Conservation (phyloP, 2,888 invertebrate species). For the Ectemnius lituratus region DNA sequence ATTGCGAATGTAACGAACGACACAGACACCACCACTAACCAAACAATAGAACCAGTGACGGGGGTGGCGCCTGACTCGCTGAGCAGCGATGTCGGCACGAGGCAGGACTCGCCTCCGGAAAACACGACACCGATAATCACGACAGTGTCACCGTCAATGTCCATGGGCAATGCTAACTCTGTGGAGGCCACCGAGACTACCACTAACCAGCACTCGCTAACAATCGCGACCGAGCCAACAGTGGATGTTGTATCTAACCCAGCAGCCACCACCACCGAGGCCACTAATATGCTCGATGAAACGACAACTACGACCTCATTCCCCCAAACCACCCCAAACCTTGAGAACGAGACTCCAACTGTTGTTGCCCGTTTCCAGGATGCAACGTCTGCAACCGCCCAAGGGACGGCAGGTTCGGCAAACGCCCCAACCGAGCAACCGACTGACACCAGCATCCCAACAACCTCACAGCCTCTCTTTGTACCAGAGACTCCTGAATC, state of each 20-base stretch:
- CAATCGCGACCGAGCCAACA: constrained; percentile 36
- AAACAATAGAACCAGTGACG: constrained; percentile 17
- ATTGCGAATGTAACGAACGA: constrained; percentile 17
- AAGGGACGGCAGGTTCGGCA: constrained; percentile 75
- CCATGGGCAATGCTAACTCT: constrained; percentile 28
- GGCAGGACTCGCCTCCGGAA: constrained; percentile 26
- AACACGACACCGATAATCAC: constrained; percentile 19
- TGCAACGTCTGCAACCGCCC: constrained; percentile 74
- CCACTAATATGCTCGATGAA: constrained; percentile 43
- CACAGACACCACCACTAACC: constrained; percentile 32
- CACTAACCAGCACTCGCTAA: constrained; percentile 56
- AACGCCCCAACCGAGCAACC: constrained; percentile 65
- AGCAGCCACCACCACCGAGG: constrained; percentile 25
- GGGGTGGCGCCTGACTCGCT: constrained; percentile 9
- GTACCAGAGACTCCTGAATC: constrained; percentile 9
- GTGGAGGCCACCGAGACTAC: constrained; percentile 35
- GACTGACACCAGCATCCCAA: constrained; percentile 44
- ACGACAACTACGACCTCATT: constrained; percentile 45
- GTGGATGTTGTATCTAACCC: constrained; percentile 19
- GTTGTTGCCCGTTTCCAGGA: constrained; percentile 76
- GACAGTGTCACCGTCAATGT: constrained; percentile 31
- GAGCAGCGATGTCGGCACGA: constrained; percentile 5
- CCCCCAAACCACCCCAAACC: constrained; percentile 59
- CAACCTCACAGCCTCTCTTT: constrained; percentile 1
- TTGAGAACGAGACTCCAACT: constrained; percentile 69